Evolutionary conservation across 1,140 invertebrate genomes (phyloP), one percentile per base, ranked within the genome.

Genomic region (Conus betulinus): DNA sequence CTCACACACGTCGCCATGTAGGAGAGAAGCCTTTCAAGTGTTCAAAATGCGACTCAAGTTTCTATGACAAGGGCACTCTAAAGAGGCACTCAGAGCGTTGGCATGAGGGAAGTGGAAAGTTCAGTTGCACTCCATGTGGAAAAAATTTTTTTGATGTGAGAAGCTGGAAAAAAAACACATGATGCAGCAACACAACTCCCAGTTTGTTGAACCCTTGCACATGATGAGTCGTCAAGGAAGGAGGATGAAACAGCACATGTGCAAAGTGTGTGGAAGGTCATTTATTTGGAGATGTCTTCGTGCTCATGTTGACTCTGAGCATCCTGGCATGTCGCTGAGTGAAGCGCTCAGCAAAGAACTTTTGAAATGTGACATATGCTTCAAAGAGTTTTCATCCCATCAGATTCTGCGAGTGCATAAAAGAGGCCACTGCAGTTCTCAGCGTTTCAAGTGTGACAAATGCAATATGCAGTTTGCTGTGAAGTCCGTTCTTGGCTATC

Each of bases 11-110:
- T 7, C 79, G 79, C 51, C 79, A 81, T 53, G 51, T 53, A 5
- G 79, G 79, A 53, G 79, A 81, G 8, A 81, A 81, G 23, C 79
- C 79, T 5, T 81, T 20, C 51, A 81, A 81, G 79, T 81, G 79
- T 53, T 23, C 79, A 52, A 23, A 81, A 23, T 81, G 79, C 53
- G 79, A 81, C 3, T 8, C 79, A 15, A 53, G 10, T 20, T 81
- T 81, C 79, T 81, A 81, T 81, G 79, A 81, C 51, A 81, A 53
- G 15, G 17, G 51, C 39, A 81, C 79, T 6, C 51, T 81, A 15
- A 52, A 51, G 39, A 39, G 79, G 39, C 79, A 81, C 51, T 20
- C 25, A 0, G 79, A 53, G 17, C 79, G 51, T 52, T 51, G 39
- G 27, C 17, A 81, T 23, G 76, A 51, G 25, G 79, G 52, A 53